A percentile compares a stretch with the other conserved stretches of the same genome.
Conservation (phyloP, 2,797 vertebrate species). For the Aphelocoma californica region DNA sequence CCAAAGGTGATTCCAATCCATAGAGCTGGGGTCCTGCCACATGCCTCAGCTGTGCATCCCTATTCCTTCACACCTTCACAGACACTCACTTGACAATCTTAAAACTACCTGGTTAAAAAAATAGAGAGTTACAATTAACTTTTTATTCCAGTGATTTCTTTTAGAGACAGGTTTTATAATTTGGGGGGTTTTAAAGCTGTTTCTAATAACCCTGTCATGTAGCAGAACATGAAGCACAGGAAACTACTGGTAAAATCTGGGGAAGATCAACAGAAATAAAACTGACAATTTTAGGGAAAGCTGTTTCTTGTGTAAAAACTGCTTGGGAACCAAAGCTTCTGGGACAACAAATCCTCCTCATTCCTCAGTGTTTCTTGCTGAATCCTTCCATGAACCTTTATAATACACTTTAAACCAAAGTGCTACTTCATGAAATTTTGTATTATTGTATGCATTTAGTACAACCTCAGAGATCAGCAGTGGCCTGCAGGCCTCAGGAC, state of each 20-base stretch:
- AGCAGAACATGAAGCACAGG: not conserved
- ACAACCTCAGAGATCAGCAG: not conserved
- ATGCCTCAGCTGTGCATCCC: not conserved
- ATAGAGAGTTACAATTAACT: not conserved
- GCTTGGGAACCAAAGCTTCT: not conserved
- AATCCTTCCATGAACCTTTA: not conserved
- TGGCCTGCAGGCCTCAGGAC: not conserved
- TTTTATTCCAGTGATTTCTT: not conserved
- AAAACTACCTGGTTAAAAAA: not conserved
- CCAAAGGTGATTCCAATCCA: not conserved
- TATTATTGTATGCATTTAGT: not conserved
- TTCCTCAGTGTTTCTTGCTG: not conserved
- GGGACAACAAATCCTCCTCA: not conserved
- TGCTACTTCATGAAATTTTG: not conserved
- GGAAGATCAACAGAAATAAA: not conserved
- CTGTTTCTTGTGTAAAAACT: not conserved
- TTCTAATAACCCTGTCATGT: not conserved
- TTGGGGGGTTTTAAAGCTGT: fast-evolving
- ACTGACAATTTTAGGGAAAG: not conserved
- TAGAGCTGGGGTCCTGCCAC: not conserved
- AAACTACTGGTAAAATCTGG: not conserved
- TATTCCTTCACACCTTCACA: not conserved
- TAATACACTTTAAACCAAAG: not conserved
- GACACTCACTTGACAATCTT: not conserved
- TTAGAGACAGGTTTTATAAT: not conserved